Conservation (phyloP, 2,797 vertebrate species). For the Lemur catta region DNA sequence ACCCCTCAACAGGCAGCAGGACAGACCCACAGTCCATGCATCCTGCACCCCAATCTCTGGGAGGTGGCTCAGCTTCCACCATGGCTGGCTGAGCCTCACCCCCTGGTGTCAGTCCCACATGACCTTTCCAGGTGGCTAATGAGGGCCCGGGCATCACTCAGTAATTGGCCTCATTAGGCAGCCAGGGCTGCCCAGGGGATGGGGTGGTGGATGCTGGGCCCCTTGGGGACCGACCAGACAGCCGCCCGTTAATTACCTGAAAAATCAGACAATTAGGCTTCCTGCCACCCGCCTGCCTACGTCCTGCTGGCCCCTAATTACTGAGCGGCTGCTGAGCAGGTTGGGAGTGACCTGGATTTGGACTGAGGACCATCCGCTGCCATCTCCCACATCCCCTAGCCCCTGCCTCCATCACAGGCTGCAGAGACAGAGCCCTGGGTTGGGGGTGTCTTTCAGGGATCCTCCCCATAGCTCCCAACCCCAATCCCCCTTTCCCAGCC, state of each 20-base stretch:
- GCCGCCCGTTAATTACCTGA: constrained; percentile 77
- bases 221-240: constrained; percentile 63
- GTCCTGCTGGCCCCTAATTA: constrained; percentile 76
- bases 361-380: background rate
- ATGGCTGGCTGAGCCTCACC: background rate
- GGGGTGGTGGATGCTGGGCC: constrained; percentile 57
- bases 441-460: background rate
- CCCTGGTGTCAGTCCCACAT: background rate
- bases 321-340: constrained; percentile 53
- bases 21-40: background rate
- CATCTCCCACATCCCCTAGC: background rate
- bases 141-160: constrained; percentile 13
- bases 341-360: constrained; percentile 72
- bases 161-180: constrained; percentile 74
- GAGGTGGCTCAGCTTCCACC: background rate
- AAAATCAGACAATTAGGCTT: constrained; percentile 79
- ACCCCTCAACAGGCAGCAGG: background rate
- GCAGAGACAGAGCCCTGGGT: too few relatives aligned
- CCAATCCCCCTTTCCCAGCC: background rate
- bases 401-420: background rate
- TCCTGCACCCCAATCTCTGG: rapidly evolving
- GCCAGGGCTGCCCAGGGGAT: constrained; percentile 52
- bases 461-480: background rate
- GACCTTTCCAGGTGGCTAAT: constrained; percentile 64
- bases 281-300: constrained; percentile 60